Percentiles rank a stretch among this genome's conserved stretches.
Conservation (phyloP, 2,797 vertebrate genomes). For the Zalophus californianus region DNA sequence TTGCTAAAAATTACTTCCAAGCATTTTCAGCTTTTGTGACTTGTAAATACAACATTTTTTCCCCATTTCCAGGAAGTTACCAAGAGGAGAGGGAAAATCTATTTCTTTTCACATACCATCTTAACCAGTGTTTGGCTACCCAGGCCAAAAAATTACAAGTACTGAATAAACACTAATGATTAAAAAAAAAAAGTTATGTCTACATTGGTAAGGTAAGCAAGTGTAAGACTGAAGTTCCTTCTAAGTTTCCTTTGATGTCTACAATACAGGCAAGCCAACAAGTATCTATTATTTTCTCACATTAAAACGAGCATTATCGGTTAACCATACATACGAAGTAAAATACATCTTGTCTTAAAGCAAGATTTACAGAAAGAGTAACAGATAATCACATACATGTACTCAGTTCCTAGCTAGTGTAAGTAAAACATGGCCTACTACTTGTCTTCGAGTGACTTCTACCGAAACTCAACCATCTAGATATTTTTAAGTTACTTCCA, state of each 20-base stretch:
- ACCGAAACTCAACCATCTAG: background rate
- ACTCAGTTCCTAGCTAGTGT: background rate
- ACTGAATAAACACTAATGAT: background rate
- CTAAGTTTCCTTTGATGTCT: background rate
- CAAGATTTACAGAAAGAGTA: background rate
- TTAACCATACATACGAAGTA: background rate
- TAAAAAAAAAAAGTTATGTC: background rate
- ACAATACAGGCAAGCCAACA: background rate
- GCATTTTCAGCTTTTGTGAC: conserved; percentile 38
- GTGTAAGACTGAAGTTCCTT: background rate
- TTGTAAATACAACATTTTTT: background rate
- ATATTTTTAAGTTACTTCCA: background rate
- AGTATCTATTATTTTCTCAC: background rate
- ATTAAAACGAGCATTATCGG: background rate
- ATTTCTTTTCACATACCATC: background rate
- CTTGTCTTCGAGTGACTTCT: background rate
- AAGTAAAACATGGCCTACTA: background rate
- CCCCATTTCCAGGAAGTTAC: conserved; percentile 8
- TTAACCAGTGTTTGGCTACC: conserved; percentile 22
- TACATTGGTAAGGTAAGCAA: background rate
- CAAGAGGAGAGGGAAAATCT: conserved; percentile 35
- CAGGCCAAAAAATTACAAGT: background rate
- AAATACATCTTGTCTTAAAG: background rate
- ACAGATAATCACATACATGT: background rate
- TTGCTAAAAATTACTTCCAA: conserved; percentile 53